These are phyloP conservation scores for Platysternon megacephalum DNA, from an alignment of 2,113 vertebrate species.

Conservation along the genomic window DNA sequence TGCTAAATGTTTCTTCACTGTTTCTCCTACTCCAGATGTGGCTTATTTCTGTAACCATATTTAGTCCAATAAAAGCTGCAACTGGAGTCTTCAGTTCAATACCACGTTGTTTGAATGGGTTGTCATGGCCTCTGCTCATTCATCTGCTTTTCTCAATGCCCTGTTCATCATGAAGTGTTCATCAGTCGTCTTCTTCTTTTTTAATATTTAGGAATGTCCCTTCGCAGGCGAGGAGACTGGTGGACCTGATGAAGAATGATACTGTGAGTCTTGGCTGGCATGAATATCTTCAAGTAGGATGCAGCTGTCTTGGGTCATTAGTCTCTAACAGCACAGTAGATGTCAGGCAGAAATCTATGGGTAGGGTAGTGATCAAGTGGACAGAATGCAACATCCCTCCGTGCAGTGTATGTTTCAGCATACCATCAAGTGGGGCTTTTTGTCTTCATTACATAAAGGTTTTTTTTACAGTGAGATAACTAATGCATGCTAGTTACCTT, in stretches of 20 bases:
- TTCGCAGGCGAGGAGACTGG: slow-evolving; percentile 66
- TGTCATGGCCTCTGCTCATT: neutral
- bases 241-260: slow-evolving; percentile 73
- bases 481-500: neutral
- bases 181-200: neutral
- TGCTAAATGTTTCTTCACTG: neutral
- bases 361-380: neutral
- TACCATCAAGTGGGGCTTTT: neutral
- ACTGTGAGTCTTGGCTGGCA: slow-evolving; percentile 63
- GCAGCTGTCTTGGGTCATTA: neutral
- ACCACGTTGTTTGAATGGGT: neutral
- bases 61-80: neutral
- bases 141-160: neutral
- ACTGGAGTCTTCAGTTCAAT: neutral
- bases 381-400: neutral
- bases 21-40: neutral
- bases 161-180: neutral
- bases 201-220: slow-evolving; percentile 65
- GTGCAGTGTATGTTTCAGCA: neutral
- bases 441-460: neutral
- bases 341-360: neutral
- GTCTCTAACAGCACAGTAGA: neutral
- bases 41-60: neutral
- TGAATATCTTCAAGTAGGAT: neutral
- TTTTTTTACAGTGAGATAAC: neutral